Percentiles rank a stretch among this genome's conserved stretches.
Conservation (phyloP, 2,888 invertebrate species). For the Zonitis immaculata region DNA sequence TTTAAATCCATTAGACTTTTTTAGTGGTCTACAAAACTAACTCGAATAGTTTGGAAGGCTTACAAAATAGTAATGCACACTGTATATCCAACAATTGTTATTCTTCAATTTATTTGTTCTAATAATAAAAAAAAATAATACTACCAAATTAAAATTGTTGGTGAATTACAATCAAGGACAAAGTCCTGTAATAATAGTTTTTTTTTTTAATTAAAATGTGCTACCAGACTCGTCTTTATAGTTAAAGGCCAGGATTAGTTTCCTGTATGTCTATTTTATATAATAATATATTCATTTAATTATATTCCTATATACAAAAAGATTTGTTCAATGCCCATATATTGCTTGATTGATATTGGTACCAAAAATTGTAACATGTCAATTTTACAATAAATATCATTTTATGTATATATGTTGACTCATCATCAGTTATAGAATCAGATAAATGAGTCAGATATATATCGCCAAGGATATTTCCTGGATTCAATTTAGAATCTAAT, state of each 20-base stretch:
- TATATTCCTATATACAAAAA: no score
- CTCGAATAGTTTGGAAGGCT: no score
- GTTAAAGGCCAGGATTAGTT: constrained; percentile 16
- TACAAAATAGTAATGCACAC: no score
- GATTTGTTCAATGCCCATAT: no score
- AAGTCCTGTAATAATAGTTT: constrained; percentile 7
- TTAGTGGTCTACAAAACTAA: no score
- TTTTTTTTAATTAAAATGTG: constrained; percentile 18
- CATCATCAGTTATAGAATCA: neutral
- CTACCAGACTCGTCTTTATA: constrained; percentile 3
- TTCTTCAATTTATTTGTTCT: no score
- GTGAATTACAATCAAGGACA: neutral
- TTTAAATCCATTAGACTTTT: no score
- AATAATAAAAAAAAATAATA: no score
- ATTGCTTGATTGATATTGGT: neutral
- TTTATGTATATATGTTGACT: no score
- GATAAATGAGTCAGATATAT: neutral
- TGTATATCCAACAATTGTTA: no score
- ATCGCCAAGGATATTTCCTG: neutral
- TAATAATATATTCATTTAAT: no score
- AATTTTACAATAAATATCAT: no score
- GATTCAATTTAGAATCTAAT: neutral
- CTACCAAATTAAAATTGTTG: neutral
- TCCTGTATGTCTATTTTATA: constrained; percentile 7
- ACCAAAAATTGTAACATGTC: neutral